These are phyloP conservation scores for Zophobas atratus DNA, from an alignment of 1,140 invertebrate species.

Conservation along the genomic window DNA sequence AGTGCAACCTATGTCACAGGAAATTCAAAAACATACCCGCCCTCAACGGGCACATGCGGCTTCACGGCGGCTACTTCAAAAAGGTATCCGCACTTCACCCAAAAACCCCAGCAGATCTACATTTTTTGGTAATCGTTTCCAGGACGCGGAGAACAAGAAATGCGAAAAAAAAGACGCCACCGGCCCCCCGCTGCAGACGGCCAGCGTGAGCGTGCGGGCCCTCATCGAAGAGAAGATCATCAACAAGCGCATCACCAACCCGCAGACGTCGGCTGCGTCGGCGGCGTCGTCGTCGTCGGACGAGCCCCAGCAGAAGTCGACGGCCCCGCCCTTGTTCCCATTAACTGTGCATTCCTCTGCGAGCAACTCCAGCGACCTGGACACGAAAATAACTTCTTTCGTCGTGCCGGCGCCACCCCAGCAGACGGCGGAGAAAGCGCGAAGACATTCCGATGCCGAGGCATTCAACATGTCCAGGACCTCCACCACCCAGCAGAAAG, in stretches of 20 bases:
- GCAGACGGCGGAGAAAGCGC: constrained; percentile 71
- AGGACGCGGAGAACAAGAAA: constrained; percentile 90
- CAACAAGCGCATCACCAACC: constrained; percentile 80
- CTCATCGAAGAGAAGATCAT: constrained; percentile 94
- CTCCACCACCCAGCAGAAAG: constrained; percentile 73
- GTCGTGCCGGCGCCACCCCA: constrained; percentile 75
- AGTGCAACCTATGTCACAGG: constrained; percentile 94
- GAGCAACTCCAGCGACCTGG: constrained; percentile 66
- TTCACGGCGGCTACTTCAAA: constrained; percentile 97
- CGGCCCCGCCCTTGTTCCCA: constrained; percentile 69
- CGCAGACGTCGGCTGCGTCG: constrained; percentile 68
- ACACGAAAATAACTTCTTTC: constrained; percentile 72
- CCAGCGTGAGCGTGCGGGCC: constrained; percentile 88
- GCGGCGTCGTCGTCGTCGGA: constrained; percentile 70
- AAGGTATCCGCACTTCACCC: constrained; percentile 75
- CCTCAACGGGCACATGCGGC: constrained; percentile 96
- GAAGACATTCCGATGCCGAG: constrained; percentile 77
- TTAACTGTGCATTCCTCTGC: constrained; percentile 70
- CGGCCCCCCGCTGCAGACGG: constrained; percentile 88
- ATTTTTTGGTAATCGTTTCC: constrained; percentile 37
- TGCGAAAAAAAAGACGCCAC: constrained; percentile 86
- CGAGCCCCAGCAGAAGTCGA: constrained; percentile 69
- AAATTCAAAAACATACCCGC: constrained; percentile 98
- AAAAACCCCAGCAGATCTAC: background rate
- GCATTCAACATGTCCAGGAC: constrained; percentile 74